Conservation (phyloP, 2,888 invertebrate genomes). For the Mesochorus sp. region DNA sequence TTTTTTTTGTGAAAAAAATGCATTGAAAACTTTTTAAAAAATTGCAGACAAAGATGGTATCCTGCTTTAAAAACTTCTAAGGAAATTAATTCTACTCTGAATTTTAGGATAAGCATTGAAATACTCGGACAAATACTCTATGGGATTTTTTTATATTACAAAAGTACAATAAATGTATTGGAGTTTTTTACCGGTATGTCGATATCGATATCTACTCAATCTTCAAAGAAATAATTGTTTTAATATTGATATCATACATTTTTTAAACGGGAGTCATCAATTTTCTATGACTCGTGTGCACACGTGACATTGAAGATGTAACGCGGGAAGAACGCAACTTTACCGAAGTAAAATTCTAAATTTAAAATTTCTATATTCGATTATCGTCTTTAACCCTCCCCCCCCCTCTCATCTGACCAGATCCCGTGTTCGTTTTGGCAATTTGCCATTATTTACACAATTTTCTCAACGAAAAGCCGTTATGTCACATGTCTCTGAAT, state of each 20-base stretch:
- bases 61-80: too few relatives aligned
- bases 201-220: conserved; percentile 36
- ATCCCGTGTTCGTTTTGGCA: conserved; percentile 61
- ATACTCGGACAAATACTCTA: too few relatives aligned
- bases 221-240: not conserved
- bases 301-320: not conserved
- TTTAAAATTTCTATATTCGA: conserved; percentile 34
- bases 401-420: conserved; percentile 1
- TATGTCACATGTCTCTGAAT: conserved; percentile 61
- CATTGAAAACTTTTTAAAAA: too few relatives aligned
- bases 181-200: too few relatives aligned
- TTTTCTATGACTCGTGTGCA: conserved; percentile 23
- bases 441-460: conserved; percentile 64
- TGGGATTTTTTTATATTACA: too few relatives aligned
- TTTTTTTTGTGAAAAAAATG: too few relatives aligned
- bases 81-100: too few relatives aligned
- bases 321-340: conserved; percentile 6
- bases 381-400: too few relatives aligned
- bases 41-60: too few relatives aligned
- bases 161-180: too few relatives aligned
- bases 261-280: not conserved
- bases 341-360: conserved; percentile 42
- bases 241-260: not conserved
- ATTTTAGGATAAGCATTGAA: too few relatives aligned
- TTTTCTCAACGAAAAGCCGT: conserved; percentile 45